These are phyloP conservation scores for Chaunax sp. DNA, from an alignment of 2,797 vertebrate genomes.

Conservation along the genomic window DNA sequence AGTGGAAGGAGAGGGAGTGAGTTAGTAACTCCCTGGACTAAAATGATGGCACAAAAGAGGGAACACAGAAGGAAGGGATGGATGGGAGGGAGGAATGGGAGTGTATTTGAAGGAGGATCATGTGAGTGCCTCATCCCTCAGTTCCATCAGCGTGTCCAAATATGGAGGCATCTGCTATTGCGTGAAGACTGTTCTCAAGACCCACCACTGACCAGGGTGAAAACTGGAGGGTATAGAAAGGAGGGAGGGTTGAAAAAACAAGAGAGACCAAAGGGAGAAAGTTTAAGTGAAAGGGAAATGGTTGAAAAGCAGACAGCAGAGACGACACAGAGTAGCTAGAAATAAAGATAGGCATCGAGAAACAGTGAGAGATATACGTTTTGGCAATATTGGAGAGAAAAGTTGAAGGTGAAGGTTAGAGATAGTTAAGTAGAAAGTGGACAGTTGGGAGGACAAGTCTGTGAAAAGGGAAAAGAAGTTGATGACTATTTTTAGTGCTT, in stretches of 20 bases:
- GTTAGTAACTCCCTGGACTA: constrained; percentile 46
- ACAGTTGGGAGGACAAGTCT: constrained; percentile 29
- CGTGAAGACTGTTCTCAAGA: constrained; percentile 72
- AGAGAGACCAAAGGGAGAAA: constrained; percentile 42
- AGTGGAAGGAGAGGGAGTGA: constrained; percentile 1
- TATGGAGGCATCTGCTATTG: constrained; percentile 83
- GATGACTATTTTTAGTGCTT: constrained; percentile 47
- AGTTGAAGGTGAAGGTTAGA: constrained; percentile 1
- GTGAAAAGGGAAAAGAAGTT: constrained; percentile 35
- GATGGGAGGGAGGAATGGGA: constrained; percentile 52
- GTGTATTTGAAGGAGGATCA: constrained; percentile 68
- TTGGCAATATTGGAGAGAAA: constrained; percentile 14
- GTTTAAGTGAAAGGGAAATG: constrained; percentile 37
- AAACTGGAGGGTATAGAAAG: constrained; percentile 39
- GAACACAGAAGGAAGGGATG: constrained; percentile 46
- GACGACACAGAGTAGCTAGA: constrained; percentile 18
- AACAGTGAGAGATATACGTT: constrained; percentile 4
- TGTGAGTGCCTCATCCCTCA: constrained; percentile 69
- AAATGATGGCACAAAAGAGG: constrained; percentile 55
- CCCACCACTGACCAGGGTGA: constrained; percentile 61
- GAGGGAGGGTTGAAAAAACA: constrained; percentile 12
- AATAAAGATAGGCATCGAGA: constrained; percentile 16
- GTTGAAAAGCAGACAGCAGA: constrained; percentile 33
- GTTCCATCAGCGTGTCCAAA: constrained; percentile 83
- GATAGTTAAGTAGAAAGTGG: constrained; percentile 23